Percentiles rank a stretch among this genome's conserved stretches.
Conservation (phyloP, 2,797 vertebrate genomes). For the Sphenopsis melanotis region DNA sequence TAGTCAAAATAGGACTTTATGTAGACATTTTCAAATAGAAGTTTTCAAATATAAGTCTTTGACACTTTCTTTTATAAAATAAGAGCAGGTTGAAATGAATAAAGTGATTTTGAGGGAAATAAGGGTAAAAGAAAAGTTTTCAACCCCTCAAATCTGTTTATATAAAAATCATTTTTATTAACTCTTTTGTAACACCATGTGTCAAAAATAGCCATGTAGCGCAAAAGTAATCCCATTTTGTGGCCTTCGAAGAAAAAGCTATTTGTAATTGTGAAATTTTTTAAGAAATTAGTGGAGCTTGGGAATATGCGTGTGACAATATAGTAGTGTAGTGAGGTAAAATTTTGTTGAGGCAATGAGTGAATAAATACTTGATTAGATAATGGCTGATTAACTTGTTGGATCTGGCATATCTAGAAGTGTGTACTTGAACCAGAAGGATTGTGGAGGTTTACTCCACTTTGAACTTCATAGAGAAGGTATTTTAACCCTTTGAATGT, state of each 20-base stretch:
- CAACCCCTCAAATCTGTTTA: rapidly evolving
- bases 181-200: background rate
- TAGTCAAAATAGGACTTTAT: background rate
- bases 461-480: background rate
- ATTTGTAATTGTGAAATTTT: background rate
- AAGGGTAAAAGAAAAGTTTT: rapidly evolving
- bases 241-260: background rate
- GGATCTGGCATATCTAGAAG: background rate
- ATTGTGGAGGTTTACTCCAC: background rate
- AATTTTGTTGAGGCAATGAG: background rate
- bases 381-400: background rate
- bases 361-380: background rate
- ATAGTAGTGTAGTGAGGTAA: background rate
- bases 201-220: background rate
- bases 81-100: background rate
- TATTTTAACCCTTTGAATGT: background rate
- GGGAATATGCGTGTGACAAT: background rate
- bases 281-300: rapidly evolving
- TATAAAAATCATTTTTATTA: background rate
- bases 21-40: background rate
- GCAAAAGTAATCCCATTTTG: background rate
- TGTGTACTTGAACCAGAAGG: background rate
- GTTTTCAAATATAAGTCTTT: background rate
- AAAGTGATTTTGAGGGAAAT: background rate
- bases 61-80: background rate